Base-by-base conservation (phyloP, 2,113 vertebrate genomes). In the Peromyscus maniculatus region DNA sequence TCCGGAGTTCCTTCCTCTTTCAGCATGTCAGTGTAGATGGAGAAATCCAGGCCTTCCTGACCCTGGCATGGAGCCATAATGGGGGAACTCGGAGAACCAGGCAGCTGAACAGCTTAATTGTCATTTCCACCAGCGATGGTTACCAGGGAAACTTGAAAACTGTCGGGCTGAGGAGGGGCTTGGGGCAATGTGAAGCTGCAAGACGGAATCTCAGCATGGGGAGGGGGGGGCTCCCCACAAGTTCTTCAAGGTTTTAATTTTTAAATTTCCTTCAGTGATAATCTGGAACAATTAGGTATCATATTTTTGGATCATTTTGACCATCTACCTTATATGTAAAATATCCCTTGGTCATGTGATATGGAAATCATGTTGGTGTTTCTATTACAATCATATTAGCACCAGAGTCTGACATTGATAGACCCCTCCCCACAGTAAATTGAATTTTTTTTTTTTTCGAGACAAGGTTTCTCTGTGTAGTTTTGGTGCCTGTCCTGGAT, bases 91-190 rank as follows among this genome's bases (percentile, higher is more conserved):
- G 96, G 57, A 82, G 96, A 97, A 89, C 94, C 97, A 95, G 91
- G 94, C 96, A 96, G 96, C 91, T 80, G 93, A 97, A 91, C 78
- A 72, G 97, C 97, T 97, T 97, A 95, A 97, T 98, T 97, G 97
- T 98, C 97, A 93, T 97, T 97, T 95, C 95, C 83, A 97, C 97
- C 94, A 96, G 97, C 94, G 92, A 96, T 96, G 97, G 97, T 98
- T 97, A 75, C 98, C 97, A 98, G 97, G 98, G 98, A 96, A 96
- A 98, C 97, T 79, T n/a, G 71, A 82, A 96, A 96, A 96, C 90
- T 96, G 97, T 96, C 96, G 74, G 93, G 94, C 39, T 24, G 3
- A 74, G 93, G 95, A 91, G 87, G 95, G 95, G n/a, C 39, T 92
- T 87, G 83, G 83, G 78, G 94, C 94, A 22, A 69, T 33, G 39